phyloP scores from a whole-genome alignment of 2,113 vertebrate genomes.

The Forbesichthys papilliferus region DNA sequence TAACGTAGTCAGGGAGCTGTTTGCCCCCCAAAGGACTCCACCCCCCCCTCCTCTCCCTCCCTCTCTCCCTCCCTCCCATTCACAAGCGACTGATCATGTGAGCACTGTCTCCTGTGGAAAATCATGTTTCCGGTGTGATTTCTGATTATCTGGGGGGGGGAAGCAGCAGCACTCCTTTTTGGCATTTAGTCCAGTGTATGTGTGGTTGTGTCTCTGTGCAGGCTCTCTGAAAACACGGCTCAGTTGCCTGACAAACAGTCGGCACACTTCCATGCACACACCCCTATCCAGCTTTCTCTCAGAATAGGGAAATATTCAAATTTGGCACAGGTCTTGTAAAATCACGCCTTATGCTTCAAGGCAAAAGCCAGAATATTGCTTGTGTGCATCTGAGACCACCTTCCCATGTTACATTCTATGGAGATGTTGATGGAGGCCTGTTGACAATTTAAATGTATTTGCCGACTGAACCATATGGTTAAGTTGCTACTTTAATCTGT shows the following conservation, averaged over 20 bases:
- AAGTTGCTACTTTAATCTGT: conserved; percentile 37
- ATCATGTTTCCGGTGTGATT: conserved; percentile 54
- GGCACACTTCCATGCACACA: conserved; percentile 32
- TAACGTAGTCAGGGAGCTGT: conserved; percentile 38
- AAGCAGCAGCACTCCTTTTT: too few relatives aligned
- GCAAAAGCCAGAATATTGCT: too few relatives aligned
- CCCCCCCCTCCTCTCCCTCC: neutral
- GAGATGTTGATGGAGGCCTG: neutral
- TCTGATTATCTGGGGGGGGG: too few relatives aligned
- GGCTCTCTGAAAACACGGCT: too few relatives aligned
- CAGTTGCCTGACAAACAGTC: too few relatives aligned
- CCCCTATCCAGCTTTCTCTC: too few relatives aligned
- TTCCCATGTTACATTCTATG: neutral
- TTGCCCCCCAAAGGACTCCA: conserved; percentile 38
- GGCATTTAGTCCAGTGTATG: too few relatives aligned
- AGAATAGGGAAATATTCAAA: conserved; percentile 15
- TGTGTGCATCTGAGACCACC: neutral
- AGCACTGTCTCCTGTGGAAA: conserved; percentile 43
- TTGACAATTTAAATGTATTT: neutral
- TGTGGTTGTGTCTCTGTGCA: too few relatives aligned
- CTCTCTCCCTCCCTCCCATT: too few relatives aligned
- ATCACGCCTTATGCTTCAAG: too few relatives aligned
- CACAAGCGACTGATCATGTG: conserved; percentile 21
- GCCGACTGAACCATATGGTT: conserved; percentile 6
- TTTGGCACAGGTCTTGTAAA: too few relatives aligned